Base-by-base conservation (phyloP, 2,797 vertebrate species). In the Enteromius unitaeniatus region DNA sequence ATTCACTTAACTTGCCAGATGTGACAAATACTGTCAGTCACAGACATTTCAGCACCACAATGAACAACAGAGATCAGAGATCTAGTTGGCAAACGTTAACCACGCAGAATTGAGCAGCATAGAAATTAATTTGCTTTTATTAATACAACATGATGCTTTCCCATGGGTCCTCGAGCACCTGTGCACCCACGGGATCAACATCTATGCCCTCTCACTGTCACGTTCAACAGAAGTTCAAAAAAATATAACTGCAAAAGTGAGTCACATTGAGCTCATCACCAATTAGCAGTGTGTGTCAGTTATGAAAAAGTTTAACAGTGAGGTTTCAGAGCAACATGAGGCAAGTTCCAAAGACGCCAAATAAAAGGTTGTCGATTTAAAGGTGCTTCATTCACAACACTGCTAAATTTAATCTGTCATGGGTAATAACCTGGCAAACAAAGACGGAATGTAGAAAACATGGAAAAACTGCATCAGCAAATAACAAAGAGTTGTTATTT, bases 311-410 rank as follows among this genome's bases (percentile, higher is more conserved):
- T 19, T 19, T 62, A 78, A 49, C 0, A 23, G 28, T n/a, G 68
- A 62, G 79, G 53, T 58, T 62, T 81, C 68, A 64, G 73, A 73
- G 64, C 64, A 74, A 51, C 53, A 60, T n/a, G 28, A 74, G 55
- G 26, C 13, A 62, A 1, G 7, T 21, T 74, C 55, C 69, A 37
- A 31, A 64, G 42, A 82, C 42, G 40, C 69, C 11, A 51, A 65
- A 75, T 65, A 19, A 64, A 62, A 4, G 4, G 6, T 81, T 81
- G 37, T 72, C 3, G 72, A 72, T 73, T 73, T 31, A 72, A 81
- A 73, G 3, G 4, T 73, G 37, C 53, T 81, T 81, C 40, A 70
- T 81, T 73, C 53, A 47, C 68, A 73, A 81, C 19, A 15, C 19
- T 45, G 40, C 51, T 81, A 81, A 70, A 80, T 80, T 72, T n/a